phyloP scores from a whole-genome alignment of 2,888 invertebrate species.

The Timema podura region DNA sequence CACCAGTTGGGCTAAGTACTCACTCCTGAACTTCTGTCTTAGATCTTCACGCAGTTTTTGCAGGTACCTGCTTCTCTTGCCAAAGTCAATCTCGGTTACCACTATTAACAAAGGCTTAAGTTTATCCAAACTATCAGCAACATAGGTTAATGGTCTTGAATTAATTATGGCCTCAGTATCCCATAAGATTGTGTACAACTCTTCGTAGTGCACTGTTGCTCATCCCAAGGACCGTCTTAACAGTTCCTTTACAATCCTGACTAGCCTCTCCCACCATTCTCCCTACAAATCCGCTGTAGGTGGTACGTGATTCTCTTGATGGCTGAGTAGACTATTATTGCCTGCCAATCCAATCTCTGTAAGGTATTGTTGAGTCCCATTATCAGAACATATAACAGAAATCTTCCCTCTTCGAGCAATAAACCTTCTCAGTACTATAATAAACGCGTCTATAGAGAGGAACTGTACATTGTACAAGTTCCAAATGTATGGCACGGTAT shows the following conservation, averaged over 20 bases:
- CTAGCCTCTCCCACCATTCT: neutral
- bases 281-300: neutral
- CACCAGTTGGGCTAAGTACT: neutral
- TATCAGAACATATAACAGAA: neutral
- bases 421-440: neutral
- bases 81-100: neutral
- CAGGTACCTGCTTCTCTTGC: neutral
- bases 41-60: neutral
- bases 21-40: neutral
- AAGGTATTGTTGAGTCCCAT: neutral
- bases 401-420: neutral
- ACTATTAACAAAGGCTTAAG: neutral
- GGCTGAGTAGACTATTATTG: neutral
- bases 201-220: neutral
- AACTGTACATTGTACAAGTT: neutral
- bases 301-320: neutral
- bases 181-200: neutral
- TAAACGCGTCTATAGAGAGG: neutral
- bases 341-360: neutral
- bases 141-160: neutral
- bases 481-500: no score
- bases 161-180: neutral
- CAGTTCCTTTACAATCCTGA: no score
- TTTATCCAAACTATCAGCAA: neutral
- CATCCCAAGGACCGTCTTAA: no score